Conservation (phyloP, 2,113 vertebrate genomes). For the Circaetus cinerascens region DNA sequence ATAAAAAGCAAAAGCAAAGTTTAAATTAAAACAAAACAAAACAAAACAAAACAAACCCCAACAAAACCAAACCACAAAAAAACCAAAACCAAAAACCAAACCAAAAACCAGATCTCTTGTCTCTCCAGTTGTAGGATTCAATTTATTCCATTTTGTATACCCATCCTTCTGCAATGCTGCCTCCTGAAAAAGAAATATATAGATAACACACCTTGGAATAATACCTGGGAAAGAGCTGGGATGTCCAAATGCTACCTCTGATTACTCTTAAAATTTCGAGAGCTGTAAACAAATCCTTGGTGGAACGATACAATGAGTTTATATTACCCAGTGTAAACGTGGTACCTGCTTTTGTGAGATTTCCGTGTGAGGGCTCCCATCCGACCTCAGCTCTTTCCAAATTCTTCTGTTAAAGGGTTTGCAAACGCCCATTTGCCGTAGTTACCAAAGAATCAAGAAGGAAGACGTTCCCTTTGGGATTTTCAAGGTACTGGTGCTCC, state of each 20-base stretch:
- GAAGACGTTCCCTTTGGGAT: background rate
- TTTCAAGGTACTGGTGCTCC: background rate
- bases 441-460: background rate
- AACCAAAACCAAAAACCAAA: too few species aligned
- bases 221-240: background rate
- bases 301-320: background rate
- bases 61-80: too few species aligned
- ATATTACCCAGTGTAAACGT: background rate
- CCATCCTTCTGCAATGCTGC: background rate
- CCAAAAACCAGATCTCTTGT: background rate
- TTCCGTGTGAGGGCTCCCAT: background rate
- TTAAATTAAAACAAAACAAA: too few species aligned
- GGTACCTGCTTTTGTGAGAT: background rate
- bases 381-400: background rate
- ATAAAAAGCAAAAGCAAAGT: background rate
- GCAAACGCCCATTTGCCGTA: background rate
- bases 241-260: background rate
- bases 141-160: background rate
- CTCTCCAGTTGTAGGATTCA: background rate
- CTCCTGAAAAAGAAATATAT: background rate
- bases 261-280: background rate
- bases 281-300: background rate
- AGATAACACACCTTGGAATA: background rate
- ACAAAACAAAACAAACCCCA: too few species aligned
- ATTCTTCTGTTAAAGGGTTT: background rate